Evolutionary conservation across 1,140 invertebrate species (phyloP).

Genomic region (Nephotettix cincticeps): DNA sequence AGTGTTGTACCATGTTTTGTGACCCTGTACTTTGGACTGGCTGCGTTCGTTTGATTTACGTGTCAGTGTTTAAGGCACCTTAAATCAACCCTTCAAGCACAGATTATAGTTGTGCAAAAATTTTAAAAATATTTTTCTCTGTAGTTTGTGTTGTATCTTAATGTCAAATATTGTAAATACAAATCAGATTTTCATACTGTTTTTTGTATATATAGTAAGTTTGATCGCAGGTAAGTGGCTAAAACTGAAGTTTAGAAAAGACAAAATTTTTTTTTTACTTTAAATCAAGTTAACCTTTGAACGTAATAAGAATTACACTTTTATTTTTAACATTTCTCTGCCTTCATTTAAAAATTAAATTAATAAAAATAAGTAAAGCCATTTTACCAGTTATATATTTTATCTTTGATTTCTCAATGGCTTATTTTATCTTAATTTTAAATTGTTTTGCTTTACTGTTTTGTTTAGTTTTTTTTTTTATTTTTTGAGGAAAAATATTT

Average conservation of each 20-base stretch:
- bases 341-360: too few relatives aligned
- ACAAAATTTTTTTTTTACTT: too few relatives aligned
- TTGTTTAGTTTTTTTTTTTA: neutral
- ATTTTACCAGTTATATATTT: too few relatives aligned
- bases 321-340: neutral
- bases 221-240: neutral
- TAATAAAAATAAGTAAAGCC: neutral
- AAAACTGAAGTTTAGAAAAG: neutral
- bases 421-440: neutral
- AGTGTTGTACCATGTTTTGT: constrained; percentile 19
- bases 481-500: neutral
- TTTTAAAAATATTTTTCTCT: constrained; percentile 12
- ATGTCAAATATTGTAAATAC: constrained; percentile 18
- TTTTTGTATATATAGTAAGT: neutral
- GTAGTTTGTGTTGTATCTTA: constrained; percentile 16
- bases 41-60: neutral
- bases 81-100: neutral
- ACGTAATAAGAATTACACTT: too few relatives aligned
- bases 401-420: too few relatives aligned
- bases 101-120: constrained; percentile 18
- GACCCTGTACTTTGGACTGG: constrained; percentile 1
- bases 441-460: neutral
- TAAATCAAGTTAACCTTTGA: too few relatives aligned
- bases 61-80: neutral
- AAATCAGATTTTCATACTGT: neutral